phyloP scores from a whole-genome alignment of 2,113 vertebrate species.

The Pluvialis apricaria region DNA sequence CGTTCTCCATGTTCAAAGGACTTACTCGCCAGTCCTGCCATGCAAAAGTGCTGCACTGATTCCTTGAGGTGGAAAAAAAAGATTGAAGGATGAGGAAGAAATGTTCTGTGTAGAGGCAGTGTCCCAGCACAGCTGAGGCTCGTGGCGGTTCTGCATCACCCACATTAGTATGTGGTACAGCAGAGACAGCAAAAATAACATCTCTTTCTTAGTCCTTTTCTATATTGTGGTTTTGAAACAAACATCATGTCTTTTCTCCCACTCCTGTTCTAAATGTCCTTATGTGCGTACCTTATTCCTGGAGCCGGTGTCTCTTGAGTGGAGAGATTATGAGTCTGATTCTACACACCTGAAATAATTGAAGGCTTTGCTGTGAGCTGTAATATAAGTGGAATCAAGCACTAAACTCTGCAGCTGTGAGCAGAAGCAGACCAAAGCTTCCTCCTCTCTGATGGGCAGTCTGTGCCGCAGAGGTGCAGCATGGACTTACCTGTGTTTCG shows the following conservation, averaged over 20 bases:
- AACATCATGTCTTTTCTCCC: neutral
- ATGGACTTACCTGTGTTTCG: fast-evolving
- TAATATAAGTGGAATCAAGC: neutral
- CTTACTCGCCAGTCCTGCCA: neutral
- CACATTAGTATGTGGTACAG: fast-evolving
- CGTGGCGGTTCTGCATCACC: neutral
- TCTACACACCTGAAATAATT: neutral
- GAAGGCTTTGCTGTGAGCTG: neutral
- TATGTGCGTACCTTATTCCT: neutral
- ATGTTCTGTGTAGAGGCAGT: neutral
- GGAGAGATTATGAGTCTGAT: neutral
- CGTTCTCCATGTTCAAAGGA: neutral
- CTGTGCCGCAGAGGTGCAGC: neutral
- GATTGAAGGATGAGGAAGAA: neutral
- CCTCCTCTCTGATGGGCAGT: neutral
- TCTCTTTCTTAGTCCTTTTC: neutral
- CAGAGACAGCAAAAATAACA: neutral
- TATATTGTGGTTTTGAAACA: neutral
- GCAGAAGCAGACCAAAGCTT: neutral
- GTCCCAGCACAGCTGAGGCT: neutral
- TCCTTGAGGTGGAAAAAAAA: neutral
- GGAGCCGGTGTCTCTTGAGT: neutral
- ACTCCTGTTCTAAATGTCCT: neutral
- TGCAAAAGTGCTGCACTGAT: neutral
- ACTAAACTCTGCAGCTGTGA: neutral